Evolutionary conservation across 2,888 invertebrate genomes (phyloP).

Genomic region (Andricus quercusramuli): DNA sequence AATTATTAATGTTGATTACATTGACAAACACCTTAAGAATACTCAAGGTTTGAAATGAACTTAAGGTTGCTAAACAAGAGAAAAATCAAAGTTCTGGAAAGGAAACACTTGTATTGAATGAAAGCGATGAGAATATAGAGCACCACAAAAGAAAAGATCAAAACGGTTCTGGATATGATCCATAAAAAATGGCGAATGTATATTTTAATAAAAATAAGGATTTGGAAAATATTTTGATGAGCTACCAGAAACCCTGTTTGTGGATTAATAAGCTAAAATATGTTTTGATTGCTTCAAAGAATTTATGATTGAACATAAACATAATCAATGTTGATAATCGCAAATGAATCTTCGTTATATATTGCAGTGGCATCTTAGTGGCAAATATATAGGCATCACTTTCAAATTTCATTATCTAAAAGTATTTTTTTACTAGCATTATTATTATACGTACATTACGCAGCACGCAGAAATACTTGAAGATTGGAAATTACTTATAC

Average conservation of each 20-base stretch:
- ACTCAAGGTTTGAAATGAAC: background rate
- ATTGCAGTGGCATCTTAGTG: background rate
- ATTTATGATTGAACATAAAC: background rate
- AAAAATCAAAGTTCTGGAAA: no score
- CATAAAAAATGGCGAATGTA: background rate
- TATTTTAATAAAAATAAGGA: no score
- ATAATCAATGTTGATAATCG: background rate
- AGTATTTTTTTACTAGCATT: background rate
- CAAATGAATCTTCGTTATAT: background rate
- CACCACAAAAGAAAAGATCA: background rate
- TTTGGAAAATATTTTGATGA: no score
- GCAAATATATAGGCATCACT: background rate
- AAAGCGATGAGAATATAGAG: background rate
- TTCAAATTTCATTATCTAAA: background rate
- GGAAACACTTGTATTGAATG: background rate
- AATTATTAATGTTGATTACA: background rate
- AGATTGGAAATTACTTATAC: no score
- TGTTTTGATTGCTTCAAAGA: background rate
- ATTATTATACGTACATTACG: no score
- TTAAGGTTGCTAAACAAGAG: background rate
- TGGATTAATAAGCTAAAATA: no score
- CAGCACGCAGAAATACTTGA: no score
- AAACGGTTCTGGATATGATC: background rate
- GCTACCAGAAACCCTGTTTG: no score
- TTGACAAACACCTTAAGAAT: background rate